These are phyloP conservation scores for Hoplostethus mediterraneus DNA, from an alignment of 2,797 vertebrate species.

Conservation along the genomic window DNA sequence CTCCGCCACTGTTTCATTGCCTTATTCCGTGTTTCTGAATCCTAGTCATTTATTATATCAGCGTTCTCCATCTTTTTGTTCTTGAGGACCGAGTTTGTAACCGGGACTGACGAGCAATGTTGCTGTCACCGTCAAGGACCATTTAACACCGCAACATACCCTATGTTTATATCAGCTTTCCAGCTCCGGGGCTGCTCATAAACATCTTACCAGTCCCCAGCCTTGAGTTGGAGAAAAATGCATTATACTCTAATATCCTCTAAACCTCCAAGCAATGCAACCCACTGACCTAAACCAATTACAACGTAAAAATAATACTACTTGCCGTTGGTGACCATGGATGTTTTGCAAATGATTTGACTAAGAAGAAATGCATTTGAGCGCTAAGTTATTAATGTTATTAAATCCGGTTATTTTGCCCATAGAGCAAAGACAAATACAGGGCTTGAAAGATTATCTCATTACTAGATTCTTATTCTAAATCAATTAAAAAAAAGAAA, in stretches of 20 bases:
- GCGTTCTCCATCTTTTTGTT: conserved; percentile 41
- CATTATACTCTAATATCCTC: conserved; percentile 31
- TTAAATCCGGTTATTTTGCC: conserved; percentile 26
- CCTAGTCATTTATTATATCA: conserved; percentile 47
- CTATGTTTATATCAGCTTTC: conserved; percentile 45
- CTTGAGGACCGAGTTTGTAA: conserved; percentile 36
- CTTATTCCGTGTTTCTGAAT: conserved; percentile 22
- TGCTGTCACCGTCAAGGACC: conserved; percentile 57
- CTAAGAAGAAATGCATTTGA: neutral
- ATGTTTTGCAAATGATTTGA: conserved; percentile 25
- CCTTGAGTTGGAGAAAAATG: conserved; percentile 29
- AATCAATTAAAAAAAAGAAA: neutral
- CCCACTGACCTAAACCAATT: conserved; percentile 45
- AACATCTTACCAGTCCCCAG: conserved; percentile 41
- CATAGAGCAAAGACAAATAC: neutral
- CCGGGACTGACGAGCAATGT: conserved; percentile 33
- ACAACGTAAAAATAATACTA: conserved; percentile 31
- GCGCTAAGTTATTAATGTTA: conserved; percentile 7
- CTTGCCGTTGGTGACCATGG: conserved; percentile 24
- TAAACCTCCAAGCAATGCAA: conserved; percentile 16
- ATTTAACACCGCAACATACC: conserved; percentile 57
- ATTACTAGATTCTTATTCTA: conserved; percentile 21
- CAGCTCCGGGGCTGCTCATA: conserved; percentile 43
- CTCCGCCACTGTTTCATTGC: conserved; percentile 7
- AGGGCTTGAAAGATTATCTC: conserved; percentile 4